Base-by-base conservation (phyloP, 1,140 invertebrate species). In the Drosophila kepulauana region DNA sequence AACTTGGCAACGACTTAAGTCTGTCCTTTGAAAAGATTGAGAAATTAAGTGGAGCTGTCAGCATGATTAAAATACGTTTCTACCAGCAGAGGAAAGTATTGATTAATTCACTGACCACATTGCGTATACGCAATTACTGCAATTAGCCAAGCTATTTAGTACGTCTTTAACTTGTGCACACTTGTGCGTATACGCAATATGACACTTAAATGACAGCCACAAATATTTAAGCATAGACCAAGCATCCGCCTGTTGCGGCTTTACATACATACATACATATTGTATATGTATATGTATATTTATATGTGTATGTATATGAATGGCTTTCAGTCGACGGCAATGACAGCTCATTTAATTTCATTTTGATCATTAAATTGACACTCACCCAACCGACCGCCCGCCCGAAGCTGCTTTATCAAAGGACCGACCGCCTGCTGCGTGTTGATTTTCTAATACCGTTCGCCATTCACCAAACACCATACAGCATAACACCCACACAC, bases 291-390 rank as follows among this genome's bases (percentile, higher is more conserved):
- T 3, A 33, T 30, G 33, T 15, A 49, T 30, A 30, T 8, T 25
- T n/a, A 58, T 11, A 45, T 7, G 33, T 25, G 20, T 25, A 3
- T 25, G 20, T 25, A 25, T 25, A 25, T 25, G 20, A 25, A 25
- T 25, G n/a, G 6, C 56, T 52, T 56, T 62, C 65, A 75, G 67
- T 76, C 48, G 66, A 67, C 63, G 67, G 49, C 62, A 72, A 43
- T 63, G 73, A 76, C 73, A 79, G 73, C 73, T 72, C 77, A 79
- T 79, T 79, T 79, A 79, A 79, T 79, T 79, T 75, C 77, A 79
- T 71, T 79, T 79, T 76, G 73, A 79, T 79, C 77, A 79, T 79
- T 79, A 79, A 71, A 79, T 79, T 79, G 73, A 79, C 73, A 79
- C 62, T 68, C 62, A 46, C 35, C 66, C 59, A 25, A 58, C 38